Evolutionary conservation across 1,140 invertebrate species (phyloP), one percentile per base, ranked within the genome.

Genomic region (Oncopodura yosiiana): DNA sequence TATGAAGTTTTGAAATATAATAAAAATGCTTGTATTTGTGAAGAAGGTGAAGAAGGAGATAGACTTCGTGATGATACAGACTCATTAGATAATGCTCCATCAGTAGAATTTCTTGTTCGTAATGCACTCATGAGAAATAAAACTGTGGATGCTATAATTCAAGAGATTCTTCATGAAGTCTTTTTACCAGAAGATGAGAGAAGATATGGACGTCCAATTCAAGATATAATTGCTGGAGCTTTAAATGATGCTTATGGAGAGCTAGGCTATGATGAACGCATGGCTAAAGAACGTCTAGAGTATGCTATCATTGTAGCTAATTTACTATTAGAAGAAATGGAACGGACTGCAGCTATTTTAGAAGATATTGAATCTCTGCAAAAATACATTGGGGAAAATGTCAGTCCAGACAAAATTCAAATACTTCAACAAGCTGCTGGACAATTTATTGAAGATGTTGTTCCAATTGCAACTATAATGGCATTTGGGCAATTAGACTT

Each of bases 31-130:
- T 51, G 50, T n/a, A 60, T 49, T 3, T 38, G 36, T 16, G 23
- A 49, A 39, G 48, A 52, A 16, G 39, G 34, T 1, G 32, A 34
- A 0, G 53, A 48, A 6, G 49, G 36, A 12, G 19, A n/a, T n/a
- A n/a, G n/a, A n/a, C n/a, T 16, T 6, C 32, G 26, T 16, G 26
- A 30, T 9, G 43, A 53, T 9, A n/a, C n/a, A n/a, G 23, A 37
- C 11, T 62, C 56, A 8, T 27, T 63, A 2, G 0, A n/a, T 8
- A 49, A 56, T 18, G 61, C 57, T 8, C 51, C 57, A 3, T 39
- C 61, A 2, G 61, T 63, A 5, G 61, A 63, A 53, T 60, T 56
- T 30, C 24, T 52, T 26, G 54, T 56, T 8, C 23, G 61, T 18
- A 45, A 50, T 27, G 38, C 45, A 0, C 5, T 57, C 1, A 23